phyloP scores from a whole-genome alignment of 2,888 invertebrate species.

The Acronicta psi region DNA sequence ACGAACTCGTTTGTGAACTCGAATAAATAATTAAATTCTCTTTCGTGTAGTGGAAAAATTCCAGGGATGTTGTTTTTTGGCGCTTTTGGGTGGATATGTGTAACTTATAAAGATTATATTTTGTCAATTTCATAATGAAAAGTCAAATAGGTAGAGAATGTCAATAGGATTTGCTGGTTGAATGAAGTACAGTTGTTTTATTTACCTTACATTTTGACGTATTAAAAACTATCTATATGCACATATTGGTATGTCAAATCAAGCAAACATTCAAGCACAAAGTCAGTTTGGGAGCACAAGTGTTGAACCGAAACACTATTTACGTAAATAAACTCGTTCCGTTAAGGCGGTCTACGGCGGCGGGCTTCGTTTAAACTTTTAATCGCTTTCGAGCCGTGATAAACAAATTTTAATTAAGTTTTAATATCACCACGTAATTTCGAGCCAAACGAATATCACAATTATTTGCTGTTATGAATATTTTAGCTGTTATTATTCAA shows the following conservation, averaged over 20 bases:
- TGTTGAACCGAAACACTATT: slow-evolving; percentile 76
- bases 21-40: slow-evolving; percentile 66
- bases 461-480: slow-evolving; percentile 83
- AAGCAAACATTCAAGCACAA: slow-evolving; percentile 43
- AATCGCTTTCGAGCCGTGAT: slow-evolving; percentile 88
- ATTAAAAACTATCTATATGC: too few species aligned
- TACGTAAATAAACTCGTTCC: slow-evolving; percentile 82
- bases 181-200: too few species aligned
- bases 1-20: slow-evolving; percentile 72
- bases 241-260: slow-evolving; percentile 17
- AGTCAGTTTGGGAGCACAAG: slow-evolving; percentile 56
- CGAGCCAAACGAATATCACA: slow-evolving; percentile 82
- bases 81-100: background rate
- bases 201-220: too few species aligned
- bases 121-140: too few species aligned
- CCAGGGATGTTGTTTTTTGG: slow-evolving; percentile 33
- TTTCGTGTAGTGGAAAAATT: slow-evolving; percentile 46
- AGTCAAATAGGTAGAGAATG: too few species aligned
- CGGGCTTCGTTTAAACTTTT: slow-evolving; percentile 88
- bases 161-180: too few species aligned
- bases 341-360: slow-evolving; percentile 83
- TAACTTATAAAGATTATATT: too few species aligned
- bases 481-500: slow-evolving; percentile 44
- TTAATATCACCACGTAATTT: slow-evolving; percentile 89
- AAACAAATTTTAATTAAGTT: slow-evolving; percentile 89